Conservation (phyloP, 2,113 vertebrate genomes). For the Carollia perspicillata region DNA sequence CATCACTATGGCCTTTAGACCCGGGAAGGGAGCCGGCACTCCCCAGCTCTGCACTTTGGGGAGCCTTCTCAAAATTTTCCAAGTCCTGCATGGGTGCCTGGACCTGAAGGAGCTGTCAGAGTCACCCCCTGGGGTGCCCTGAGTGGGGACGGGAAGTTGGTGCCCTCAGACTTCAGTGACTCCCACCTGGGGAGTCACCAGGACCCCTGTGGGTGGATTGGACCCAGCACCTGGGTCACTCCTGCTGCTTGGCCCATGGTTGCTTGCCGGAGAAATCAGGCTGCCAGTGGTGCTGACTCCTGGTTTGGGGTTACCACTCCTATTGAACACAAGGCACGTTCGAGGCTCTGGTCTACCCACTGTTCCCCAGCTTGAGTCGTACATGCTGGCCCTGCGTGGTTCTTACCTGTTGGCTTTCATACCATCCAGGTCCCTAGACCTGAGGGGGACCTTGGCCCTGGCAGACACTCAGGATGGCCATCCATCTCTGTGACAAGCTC, state of each 20-base stretch:
- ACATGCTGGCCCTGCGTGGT: fast-evolving
- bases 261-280: background rate
- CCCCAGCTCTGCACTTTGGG: background rate
- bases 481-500: background rate
- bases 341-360: background rate
- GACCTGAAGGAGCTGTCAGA: background rate
- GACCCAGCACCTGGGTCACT: background rate
- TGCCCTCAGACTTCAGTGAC: background rate
- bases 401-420: fast-evolving
- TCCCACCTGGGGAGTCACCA: background rate
- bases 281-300: background rate
- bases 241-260: no score
- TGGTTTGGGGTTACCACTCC: background rate
- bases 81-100: no score
- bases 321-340: fast-evolving
- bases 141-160: background rate
- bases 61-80: background rate
- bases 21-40: fast-evolving
- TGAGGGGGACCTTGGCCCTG: no score
- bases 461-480: background rate
- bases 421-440: background rate
- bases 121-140: background rate
- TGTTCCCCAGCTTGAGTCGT: background rate
- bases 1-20: background rate
- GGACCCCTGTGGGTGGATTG: fast-evolving